Percentiles rank a stretch among this genome's conserved stretches.
Conservation (phyloP, 1,140 invertebrate genomes). For the Thaumetopoea pityocampa region DNA sequence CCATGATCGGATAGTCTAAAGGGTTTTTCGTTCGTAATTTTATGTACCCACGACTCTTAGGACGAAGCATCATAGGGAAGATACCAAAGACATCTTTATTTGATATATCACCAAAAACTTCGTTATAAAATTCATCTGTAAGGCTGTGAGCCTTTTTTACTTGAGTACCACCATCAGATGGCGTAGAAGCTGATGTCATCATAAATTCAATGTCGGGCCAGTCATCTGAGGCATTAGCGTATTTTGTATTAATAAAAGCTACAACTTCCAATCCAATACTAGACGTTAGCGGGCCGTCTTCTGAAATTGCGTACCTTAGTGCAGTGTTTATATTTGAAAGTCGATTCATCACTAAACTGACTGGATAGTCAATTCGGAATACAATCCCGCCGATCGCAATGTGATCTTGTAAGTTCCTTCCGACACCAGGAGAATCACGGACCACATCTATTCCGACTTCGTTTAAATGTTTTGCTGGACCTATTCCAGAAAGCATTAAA, state of each 20-base stretch:
- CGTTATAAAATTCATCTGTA: constrained; percentile 86
- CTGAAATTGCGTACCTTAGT: constrained; percentile 84
- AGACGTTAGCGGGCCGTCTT: constrained; percentile 88
- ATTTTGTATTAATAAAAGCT: constrained; percentile 91
- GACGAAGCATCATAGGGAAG: constrained; percentile 91
- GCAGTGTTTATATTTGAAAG: constrained; percentile 87
- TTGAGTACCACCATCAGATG: constrained; percentile 86
- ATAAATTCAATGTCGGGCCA: constrained; percentile 95
- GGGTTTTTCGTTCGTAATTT: constrained; percentile 87
- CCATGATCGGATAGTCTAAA: constrained; percentile 88
- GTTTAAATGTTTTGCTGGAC: constrained; percentile 82
- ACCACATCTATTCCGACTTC: constrained; percentile 81
- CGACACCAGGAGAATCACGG: constrained; percentile 85
- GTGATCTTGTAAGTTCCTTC: constrained; percentile 90
- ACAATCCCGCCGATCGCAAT: constrained; percentile 87
- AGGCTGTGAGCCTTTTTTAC: constrained; percentile 87
- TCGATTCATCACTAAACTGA: constrained; percentile 85
- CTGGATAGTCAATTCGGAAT: constrained; percentile 87
- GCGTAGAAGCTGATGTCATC: constrained; percentile 87
- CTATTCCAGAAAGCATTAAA: constrained; percentile 91
- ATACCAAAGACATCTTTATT: constrained; percentile 86
- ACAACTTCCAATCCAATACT: constrained; percentile 90
- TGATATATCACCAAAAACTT: constrained; percentile 82
- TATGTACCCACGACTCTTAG: constrained; percentile 89
- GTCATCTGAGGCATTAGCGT: constrained; percentile 87